Conservation (phyloP, 2,797 vertebrate genomes). For the Pristis pectinata region DNA sequence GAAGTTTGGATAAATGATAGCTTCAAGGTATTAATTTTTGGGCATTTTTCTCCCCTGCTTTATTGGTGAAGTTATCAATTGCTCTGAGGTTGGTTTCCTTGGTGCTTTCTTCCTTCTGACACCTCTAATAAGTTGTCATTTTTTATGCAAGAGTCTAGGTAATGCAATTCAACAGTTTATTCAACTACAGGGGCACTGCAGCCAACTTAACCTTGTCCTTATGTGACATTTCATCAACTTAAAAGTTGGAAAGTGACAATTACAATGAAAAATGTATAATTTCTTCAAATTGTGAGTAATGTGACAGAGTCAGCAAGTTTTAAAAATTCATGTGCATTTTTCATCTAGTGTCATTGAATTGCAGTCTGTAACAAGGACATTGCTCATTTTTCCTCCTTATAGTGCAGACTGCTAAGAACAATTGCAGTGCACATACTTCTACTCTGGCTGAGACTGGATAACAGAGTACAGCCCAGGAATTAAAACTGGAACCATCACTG, state of each 20-base stretch:
- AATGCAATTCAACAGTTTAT: not conserved
- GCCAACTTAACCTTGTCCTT: not conserved
- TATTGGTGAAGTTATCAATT: not conserved
- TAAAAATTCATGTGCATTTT: not conserved
- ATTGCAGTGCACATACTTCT: not conserved
- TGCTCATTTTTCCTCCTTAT: not conserved
- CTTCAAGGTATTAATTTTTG: not conserved
- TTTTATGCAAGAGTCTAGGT: not conserved
- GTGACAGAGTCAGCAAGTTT: not conserved
- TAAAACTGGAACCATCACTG: not conserved
- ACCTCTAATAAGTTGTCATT: not conserved
- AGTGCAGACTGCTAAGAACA: not conserved
- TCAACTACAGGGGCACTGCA: not conserved
- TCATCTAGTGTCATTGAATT: not conserved
- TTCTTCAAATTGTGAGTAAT: not conserved
- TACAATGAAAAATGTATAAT: constrained; percentile 4
- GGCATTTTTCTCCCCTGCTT: not conserved
- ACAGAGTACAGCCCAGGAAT: not conserved
- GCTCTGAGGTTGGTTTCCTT: not conserved
- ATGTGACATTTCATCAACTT: not conserved
- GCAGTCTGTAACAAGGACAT: not conserved
- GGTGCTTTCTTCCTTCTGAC: not conserved
- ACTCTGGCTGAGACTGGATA: not conserved
- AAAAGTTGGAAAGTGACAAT: not conserved
- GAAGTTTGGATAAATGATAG: no score